Evolutionary conservation across 2,888 invertebrate species (phyloP), one percentile per base, ranked within the genome.

Genomic region (Cerastoderma edule): DNA sequence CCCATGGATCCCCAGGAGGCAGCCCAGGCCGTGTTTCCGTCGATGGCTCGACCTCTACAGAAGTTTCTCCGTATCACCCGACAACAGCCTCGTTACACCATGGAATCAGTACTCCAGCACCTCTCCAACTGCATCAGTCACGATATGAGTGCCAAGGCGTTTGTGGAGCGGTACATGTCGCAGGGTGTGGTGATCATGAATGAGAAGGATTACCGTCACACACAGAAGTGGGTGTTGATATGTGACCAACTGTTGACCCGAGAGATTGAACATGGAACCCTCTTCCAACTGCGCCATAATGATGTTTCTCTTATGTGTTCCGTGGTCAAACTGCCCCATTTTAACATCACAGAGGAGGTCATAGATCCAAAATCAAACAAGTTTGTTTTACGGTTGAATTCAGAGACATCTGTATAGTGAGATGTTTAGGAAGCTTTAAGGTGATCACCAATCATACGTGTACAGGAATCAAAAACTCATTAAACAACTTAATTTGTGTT

Each of bases 1-100:
- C 96, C 96, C 0, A 96, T 99, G 94, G 98, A 98, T 90, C 96
- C 99, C 0, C 95, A 97, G 88, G 99, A 99, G 93, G 99, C 99
- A 3, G 99, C 99, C 0, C 97, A 98, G 92, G 98, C 99, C 0
- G 97, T 99, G 71, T 99, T 99, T 92, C 99, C 99, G 1, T 98
- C 98, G 8, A 96, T 99, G 94, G 98, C 99, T 0, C 95, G 98
- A 72, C 97, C 99, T 1, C 94, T 99, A 82, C 99, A 99, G 94
- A 99, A 99, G 93, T 99, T 97, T 93, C 94, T 99, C 74, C 95
- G 99, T 13, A 96, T 98, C 1, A 99, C 99, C 0, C 94, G 99
- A 0, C 99, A 99, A 91, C 99, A 99, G 92, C 98, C 99, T 0
- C 94, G 98, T 69, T 98, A 99, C 93, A 97, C 97, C 0, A 97